Evolutionary conservation across 2,888 invertebrate genomes (phyloP).

Genomic region (Eilema caniola): DNA sequence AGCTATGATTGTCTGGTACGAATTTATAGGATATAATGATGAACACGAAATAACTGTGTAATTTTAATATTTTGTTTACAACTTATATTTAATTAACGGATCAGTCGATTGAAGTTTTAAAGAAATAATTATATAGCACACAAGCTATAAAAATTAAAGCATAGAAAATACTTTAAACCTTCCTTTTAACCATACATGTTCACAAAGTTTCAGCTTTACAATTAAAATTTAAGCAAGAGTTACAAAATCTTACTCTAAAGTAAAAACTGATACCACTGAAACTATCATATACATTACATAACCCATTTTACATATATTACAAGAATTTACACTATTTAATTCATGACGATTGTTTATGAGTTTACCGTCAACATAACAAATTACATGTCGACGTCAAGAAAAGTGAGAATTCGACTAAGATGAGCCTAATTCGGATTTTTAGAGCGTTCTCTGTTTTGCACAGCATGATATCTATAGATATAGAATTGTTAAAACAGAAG

Average conservation of each 20-base stretch:
- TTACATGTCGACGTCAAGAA: not conserved
- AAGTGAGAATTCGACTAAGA: not conserved
- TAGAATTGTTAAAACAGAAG: not conserved
- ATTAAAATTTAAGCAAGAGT: not conserved
- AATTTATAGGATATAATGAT: not conserved
- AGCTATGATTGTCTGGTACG: not conserved
- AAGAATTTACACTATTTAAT: not conserved
- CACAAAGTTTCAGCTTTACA: not conserved
- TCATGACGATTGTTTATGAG: not conserved
- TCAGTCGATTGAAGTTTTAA: not conserved
- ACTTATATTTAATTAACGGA: not conserved
- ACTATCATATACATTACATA: not conserved
- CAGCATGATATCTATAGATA: not conserved
- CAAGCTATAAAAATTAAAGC: not conserved
- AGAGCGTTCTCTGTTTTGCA: not conserved
- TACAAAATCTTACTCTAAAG: not conserved
- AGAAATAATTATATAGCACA: not conserved
- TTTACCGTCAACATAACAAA: not conserved
- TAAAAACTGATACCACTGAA: too few relatives aligned
- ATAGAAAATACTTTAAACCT: not conserved
- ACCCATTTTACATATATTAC: not conserved
- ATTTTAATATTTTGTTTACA: not conserved
- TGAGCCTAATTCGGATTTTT: not conserved
- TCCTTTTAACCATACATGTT: not conserved
- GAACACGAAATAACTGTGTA: not conserved